Evolutionary conservation across 2,888 invertebrate species (phyloP).

Genomic region (Eulithis testata): DNA sequence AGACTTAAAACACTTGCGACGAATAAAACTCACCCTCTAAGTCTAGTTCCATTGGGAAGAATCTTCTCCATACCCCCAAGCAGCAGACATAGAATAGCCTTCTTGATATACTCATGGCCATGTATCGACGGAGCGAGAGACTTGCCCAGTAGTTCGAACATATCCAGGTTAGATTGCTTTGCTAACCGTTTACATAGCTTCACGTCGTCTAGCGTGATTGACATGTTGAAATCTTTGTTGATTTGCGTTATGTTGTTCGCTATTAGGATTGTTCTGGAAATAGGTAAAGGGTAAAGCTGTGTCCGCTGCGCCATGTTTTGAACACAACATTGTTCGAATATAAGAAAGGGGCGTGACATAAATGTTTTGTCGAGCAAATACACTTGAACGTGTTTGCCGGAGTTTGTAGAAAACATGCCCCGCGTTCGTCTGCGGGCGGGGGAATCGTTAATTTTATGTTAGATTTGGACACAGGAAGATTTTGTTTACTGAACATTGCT

Average conservation of each 20-base stretch:
- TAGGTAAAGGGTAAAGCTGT: too few relatives aligned
- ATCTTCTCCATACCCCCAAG: slow-evolving; percentile 98
- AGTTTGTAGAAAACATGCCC: too few relatives aligned
- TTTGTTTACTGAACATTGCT: too few relatives aligned
- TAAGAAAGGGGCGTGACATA: too few relatives aligned
- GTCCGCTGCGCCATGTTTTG: too few relatives aligned
- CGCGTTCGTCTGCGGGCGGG: too few relatives aligned
- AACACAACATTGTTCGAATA: too few relatives aligned
- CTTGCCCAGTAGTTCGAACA: slow-evolving; percentile 94
- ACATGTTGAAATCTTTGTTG: slow-evolving; percentile 92
- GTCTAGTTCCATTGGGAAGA: slow-evolving; percentile 94
- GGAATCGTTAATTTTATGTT: too few relatives aligned
- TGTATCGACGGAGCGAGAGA: slow-evolving; percentile 99
- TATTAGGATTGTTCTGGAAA: slow-evolving; percentile 93
- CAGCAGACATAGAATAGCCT: slow-evolving; percentile 96
- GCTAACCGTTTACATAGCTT: slow-evolving; percentile 93
- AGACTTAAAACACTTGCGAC: too few relatives aligned
- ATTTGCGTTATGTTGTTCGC: slow-evolving; percentile 96
- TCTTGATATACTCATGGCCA: slow-evolving; percentile 98
- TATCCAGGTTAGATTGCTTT: slow-evolving; percentile 88
- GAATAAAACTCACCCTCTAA: slow-evolving; percentile 88
- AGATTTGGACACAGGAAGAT: too few relatives aligned
- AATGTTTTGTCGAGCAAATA: too few relatives aligned
- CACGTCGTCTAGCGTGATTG: slow-evolving; percentile 94
- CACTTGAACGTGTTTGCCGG: too few relatives aligned